Base-by-base conservation (phyloP, 2,888 invertebrate genomes). In the Erebia aethiops region DNA sequence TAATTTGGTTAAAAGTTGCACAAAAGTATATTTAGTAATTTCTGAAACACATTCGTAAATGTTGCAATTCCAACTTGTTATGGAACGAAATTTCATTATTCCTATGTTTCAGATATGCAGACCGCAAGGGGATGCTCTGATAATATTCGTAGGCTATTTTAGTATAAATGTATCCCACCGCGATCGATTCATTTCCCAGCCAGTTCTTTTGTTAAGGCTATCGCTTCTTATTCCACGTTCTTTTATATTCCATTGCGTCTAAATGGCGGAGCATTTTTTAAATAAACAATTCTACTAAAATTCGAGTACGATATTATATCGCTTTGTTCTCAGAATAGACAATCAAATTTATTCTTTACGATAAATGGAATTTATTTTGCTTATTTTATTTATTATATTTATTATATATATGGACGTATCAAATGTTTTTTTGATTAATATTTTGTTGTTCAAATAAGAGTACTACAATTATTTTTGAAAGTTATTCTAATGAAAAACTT, bases 101-200 rank as follows among this genome's bases (percentile, higher is more conserved):
- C 88, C 80, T 92, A 84, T 92, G 92, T 92, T 92, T 88, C 92
- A 92, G 92, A 90, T 90, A 72, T 75, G 77, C 84, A 82, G 80
- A 82, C 69, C 49, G n/a, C 52, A 41, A 63, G 71, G 65, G 54
- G 71, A 74, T 70, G 46, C 16, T 54, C 10, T 54, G 5, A 54
- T 57, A 62, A 61, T 57, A 69, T 67, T 67, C 61, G 62, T 56
- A 67, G 71, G 52, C 60, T 67, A 71, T 73, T 69, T 74, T 68
- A 51, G 67, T 54, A 70, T 68, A 63, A 62, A 70, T 71, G 46
- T 74, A 46, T 60, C 62, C 69, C 62, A 73, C 63, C 67, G 61
- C 57, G 71, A 72, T 71, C 70, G 54, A 70, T 73, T 74, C 67
- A 67, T 75, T 67, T 67, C 60, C 68, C 58, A 16, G 69, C 62